phyloP scores from a whole-genome alignment of 2,797 vertebrate species.

The Bufotes viridis region DNA sequence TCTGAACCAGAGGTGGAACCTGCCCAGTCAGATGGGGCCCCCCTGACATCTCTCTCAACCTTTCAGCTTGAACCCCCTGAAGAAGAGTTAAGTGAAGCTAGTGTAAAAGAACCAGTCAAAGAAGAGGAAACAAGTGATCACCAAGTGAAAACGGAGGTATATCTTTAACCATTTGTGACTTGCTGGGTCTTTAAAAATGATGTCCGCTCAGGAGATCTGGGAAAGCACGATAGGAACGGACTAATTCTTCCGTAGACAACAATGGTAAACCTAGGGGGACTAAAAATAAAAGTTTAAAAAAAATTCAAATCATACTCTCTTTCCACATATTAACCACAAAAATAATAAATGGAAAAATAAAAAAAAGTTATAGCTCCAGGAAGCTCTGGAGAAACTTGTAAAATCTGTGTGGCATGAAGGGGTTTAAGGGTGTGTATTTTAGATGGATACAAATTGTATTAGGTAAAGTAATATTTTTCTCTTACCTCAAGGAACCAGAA shows the following conservation, averaged over 20 bases:
- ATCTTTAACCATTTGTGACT: neutral
- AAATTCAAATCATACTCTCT: too few species aligned
- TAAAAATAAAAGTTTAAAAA: too few species aligned
- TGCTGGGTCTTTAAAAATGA: too few species aligned
- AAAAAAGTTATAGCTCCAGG: too few species aligned
- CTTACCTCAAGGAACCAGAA: constrained; percentile 31
- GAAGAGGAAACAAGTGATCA: constrained; percentile 66
- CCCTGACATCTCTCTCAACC: neutral
- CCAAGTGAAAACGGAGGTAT: constrained; percentile 78
- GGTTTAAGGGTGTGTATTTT: neutral
- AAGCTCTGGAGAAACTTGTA: too few species aligned
- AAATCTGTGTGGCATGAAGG: too few species aligned
- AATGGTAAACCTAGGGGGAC: too few species aligned
- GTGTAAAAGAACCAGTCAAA: constrained; percentile 70
- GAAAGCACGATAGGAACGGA: too few species aligned
- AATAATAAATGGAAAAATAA: rapidly evolving
- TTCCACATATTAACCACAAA: too few species aligned
- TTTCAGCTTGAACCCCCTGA: constrained; percentile 52
- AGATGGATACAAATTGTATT: neutral
- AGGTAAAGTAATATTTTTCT: neutral
- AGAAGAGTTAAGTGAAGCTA: constrained; percentile 71
- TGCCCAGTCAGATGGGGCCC: constrained; percentile 70
- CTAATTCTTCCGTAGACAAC: too few species aligned
- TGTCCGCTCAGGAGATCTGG: too few species aligned
- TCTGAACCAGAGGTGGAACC: constrained; percentile 72